phyloP scores from a whole-genome alignment of 2,888 invertebrate genomes.

The Orthonevra nobilis region DNA sequence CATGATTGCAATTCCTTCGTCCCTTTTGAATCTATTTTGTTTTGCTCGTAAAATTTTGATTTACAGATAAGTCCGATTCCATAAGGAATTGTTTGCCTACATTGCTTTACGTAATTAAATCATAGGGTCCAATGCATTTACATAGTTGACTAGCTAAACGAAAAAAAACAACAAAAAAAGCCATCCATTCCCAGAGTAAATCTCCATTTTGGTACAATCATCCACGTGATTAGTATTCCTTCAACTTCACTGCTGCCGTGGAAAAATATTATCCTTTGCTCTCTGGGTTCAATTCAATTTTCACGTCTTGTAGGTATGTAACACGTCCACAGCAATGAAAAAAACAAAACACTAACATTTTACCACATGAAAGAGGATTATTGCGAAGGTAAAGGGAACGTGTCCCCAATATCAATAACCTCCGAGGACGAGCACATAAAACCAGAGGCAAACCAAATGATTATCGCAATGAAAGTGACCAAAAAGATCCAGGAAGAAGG shows the following conservation, averaged over 20 bases:
- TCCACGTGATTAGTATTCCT: constrained; percentile 62
- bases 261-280: constrained; percentile 64
- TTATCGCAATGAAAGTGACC: constrained; percentile 3
- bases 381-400: constrained; percentile 40
- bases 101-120: constrained; percentile 45
- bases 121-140: constrained; percentile 51
- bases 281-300: constrained; percentile 49
- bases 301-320: constrained; percentile 54
- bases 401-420: constrained; percentile 60
- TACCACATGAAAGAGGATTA: constrained; percentile 45
- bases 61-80: no score
- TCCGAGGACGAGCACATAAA: constrained; percentile 35
- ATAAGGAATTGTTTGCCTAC: no score
- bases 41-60: no score
- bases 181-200: constrained; percentile 54
- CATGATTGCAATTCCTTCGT: no score
- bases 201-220: constrained; percentile 36
- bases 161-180: constrained; percentile 12
- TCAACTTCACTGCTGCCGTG: constrained; percentile 41
- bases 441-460: constrained; percentile 30
- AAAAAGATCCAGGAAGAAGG: constrained; percentile 65
- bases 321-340: constrained; percentile 30
- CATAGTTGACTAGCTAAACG: constrained; percentile 44
- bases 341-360: constrained; percentile 15
- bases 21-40: no score